Base-by-base conservation (phyloP, 2,888 invertebrate species). In the Achlya flavicornis region DNA sequence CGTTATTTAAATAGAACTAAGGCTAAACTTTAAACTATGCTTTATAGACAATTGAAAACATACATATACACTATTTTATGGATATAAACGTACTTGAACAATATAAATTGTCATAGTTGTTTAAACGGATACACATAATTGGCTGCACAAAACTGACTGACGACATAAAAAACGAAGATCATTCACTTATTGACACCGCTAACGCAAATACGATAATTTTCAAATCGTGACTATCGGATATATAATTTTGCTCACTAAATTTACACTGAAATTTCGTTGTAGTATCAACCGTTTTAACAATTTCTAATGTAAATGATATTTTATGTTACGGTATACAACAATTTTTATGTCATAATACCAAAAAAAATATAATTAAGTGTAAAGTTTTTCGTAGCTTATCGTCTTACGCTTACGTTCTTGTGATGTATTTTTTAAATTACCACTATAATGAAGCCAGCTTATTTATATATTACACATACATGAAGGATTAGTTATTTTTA, bases 211-310 rank as follows among this genome's bases (percentile, higher is more conserved):
- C 61, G 65, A 41, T 63, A 65, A 63, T 53, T 41, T 16, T 26
- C 58, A 57, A 65, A 61, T 62, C 67, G 62, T 67, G 67, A 57
- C n/a, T 32, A 46, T 19, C 58, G 16, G 61, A 63, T 63, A 65
- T 8, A 61, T 11, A 61, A 48, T 53, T 57, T 62, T 19, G 46
- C 35, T 64, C 19, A 48, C 61, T 61, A 10, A 61, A 61, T 59
- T 65, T 10, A 59, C 65, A 58, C 58, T 60, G 43, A 19, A 43
- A 63, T 61, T 41, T 16, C 12, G 11, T 38, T 59, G 38, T 32
- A 57, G 14, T 59, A 16, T 16, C 1, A 46, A 63, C 48, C 26
- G 48, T 6, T 35, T 19, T 14, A 32, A 12, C 38, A 57, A 59
- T 41, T 26, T 60, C 60, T 26, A 12, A 19, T 14, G 14, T 43